These are phyloP conservation scores for Phoenicopterus ruber DNA, from an alignment of 2,113 vertebrate genomes.

Conservation along the genomic window DNA sequence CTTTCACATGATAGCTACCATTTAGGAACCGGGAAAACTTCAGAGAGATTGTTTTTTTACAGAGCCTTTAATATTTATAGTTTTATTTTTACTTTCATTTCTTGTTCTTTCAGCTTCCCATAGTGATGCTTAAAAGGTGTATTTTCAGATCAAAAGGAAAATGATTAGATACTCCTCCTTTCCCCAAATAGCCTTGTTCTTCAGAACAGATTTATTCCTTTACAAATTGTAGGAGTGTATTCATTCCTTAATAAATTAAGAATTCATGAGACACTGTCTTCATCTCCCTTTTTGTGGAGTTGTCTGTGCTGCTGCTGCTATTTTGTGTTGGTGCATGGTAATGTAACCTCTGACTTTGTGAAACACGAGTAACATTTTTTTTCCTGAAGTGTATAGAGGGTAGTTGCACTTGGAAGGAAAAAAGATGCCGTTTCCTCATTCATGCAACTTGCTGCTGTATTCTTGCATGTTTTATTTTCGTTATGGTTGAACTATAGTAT, in stretches of 20 bases:
- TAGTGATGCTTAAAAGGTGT: background rate
- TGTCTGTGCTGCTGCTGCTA: background rate
- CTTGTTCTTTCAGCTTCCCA: background rate
- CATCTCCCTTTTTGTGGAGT: background rate
- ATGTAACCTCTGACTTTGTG: background rate
- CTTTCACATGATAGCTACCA: background rate
- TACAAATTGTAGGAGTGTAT: background rate
- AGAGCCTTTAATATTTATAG: background rate
- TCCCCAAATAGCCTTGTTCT: background rate
- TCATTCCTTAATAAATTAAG: slow-evolving; percentile 9
- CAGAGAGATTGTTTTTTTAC: background rate
- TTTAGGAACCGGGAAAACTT: background rate
- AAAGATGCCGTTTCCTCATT: background rate
- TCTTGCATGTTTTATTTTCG: background rate
- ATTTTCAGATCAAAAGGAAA: slow-evolving; percentile 35
- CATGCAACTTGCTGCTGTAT: background rate
- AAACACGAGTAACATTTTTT: background rate
- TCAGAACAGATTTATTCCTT: background rate
- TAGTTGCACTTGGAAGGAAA: background rate
- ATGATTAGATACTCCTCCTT: background rate
- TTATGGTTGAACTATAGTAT: background rate
- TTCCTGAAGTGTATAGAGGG: background rate
- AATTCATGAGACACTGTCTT: background rate
- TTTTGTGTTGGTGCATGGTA: background rate
- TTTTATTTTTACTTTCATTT: background rate